phyloP scores from a whole-genome alignment of 2,113 vertebrate species.

The Eidolon helvum region DNA sequence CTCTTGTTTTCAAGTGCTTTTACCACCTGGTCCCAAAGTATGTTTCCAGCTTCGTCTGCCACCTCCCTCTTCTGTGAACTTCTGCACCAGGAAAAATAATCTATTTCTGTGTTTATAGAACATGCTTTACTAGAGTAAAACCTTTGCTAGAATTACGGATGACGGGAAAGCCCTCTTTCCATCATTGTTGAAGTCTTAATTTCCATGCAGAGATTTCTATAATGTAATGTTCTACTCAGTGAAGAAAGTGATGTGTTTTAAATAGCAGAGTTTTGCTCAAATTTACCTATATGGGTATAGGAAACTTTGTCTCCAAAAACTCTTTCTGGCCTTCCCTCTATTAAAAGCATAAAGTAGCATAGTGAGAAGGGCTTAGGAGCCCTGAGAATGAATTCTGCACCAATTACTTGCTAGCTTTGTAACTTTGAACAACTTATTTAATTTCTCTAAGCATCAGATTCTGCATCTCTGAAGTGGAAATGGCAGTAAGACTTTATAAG shows the following conservation, averaged over 20 bases:
- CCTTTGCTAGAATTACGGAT: neutral
- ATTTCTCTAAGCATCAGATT: neutral
- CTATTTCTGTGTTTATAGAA: neutral
- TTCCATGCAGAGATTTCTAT: neutral
- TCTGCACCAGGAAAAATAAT: neutral
- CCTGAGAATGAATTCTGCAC: neutral
- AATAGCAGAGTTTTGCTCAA: neutral
- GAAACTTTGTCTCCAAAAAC: neutral
- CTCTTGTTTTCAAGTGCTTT: neutral
- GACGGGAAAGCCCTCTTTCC: neutral
- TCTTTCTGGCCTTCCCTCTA: neutral
- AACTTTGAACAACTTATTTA: neutral
- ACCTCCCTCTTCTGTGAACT: neutral
- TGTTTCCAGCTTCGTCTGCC: neutral
- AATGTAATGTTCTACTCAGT: neutral
- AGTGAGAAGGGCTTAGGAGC: neutral
- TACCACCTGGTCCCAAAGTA: neutral
- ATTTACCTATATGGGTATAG: neutral
- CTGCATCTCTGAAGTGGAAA: neutral
- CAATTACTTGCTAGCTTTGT: neutral
- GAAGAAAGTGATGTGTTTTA: neutral
- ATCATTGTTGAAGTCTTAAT: neutral
- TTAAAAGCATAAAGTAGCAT: neutral
- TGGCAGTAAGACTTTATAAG: neutral
- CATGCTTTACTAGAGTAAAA: neutral